These are phyloP conservation scores for Aphidoletes aphidimyza DNA, from an alignment of 2,888 invertebrate species.

Conservation along the genomic window DNA sequence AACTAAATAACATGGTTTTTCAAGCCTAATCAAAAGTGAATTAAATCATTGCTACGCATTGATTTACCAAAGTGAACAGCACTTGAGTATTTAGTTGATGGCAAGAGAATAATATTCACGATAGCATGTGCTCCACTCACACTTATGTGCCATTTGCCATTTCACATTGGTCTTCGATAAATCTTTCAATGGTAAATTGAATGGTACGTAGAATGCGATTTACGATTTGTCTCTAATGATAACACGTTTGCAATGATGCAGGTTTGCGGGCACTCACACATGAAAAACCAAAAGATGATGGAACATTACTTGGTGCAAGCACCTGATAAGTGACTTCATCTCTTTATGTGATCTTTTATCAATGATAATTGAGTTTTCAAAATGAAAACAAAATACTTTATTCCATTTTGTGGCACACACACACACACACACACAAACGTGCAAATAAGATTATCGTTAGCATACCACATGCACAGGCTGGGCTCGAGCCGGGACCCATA, in stretches of 20 bases:
- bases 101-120: too few relatives aligned
- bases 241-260: not conserved
- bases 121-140: too few relatives aligned
- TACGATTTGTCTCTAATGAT: not conserved
- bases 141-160: not conserved
- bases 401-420: not conserved
- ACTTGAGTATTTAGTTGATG: not conserved
- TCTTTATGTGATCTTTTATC: too few relatives aligned
- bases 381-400: slow-evolving; percentile 2
- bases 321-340: slow-evolving; percentile 32
- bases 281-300: not conserved
- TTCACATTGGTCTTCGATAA: not conserved
- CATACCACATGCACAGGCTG: too few relatives aligned
- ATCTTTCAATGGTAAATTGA: not conserved
- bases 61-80: not conserved
- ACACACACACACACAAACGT: not conserved
- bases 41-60: not conserved
- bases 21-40: slow-evolving; percentile 7
- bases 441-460: not conserved
- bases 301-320: not conserved
- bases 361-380: slow-evolving; percentile 48
- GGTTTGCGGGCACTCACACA: too few relatives aligned
- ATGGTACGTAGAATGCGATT: not conserved
- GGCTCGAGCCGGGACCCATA: not conserved
- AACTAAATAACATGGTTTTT: not conserved